phyloP scores from a whole-genome alignment of 2,888 invertebrate genomes.

The Gasteruption jaculator region DNA sequence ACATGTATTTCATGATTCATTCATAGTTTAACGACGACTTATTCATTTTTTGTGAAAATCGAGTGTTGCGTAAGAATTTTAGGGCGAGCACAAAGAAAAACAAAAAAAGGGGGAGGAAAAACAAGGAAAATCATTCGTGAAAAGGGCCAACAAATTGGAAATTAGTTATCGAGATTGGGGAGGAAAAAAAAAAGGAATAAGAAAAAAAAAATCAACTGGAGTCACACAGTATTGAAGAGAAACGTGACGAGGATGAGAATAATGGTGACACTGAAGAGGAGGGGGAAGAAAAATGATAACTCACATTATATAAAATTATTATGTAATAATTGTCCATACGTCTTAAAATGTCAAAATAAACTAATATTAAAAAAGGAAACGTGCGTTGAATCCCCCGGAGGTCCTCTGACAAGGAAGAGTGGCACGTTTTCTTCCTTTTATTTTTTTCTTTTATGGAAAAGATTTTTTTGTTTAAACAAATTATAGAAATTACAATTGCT shows the following conservation, averaged over 20 bases:
- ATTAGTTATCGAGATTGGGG: conserved; percentile 9
- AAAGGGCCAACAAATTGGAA: conserved; percentile 6
- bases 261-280: conserved; percentile 25
- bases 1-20: conserved; percentile 44
- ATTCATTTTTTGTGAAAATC: conserved; percentile 36
- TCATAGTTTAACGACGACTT: conserved; percentile 39
- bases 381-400: too few relatives aligned
- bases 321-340: conserved; percentile 51
- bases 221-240: conserved; percentile 11
- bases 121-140: conserved; percentile 12
- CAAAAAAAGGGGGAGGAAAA: conserved; percentile 13
- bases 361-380: conserved; percentile 41
- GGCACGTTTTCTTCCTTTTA: too few relatives aligned
- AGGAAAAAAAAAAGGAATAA: conserved; percentile 18
- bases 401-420: too few relatives aligned
- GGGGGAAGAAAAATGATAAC: conserved; percentile 24
- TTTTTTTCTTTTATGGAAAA: too few relatives aligned
- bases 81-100: conserved; percentile 11
- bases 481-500: too few relatives aligned
- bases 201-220: conserved; percentile 22
- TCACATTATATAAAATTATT: conserved; percentile 50
- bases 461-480: too few relatives aligned
- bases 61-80: conserved; percentile 37
- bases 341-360: conserved; percentile 50
- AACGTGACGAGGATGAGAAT: conserved; percentile 19